These are phyloP conservation scores for Meiosimyza platycephala DNA, from an alignment of 2,888 invertebrate species.

Conservation along the genomic window DNA sequence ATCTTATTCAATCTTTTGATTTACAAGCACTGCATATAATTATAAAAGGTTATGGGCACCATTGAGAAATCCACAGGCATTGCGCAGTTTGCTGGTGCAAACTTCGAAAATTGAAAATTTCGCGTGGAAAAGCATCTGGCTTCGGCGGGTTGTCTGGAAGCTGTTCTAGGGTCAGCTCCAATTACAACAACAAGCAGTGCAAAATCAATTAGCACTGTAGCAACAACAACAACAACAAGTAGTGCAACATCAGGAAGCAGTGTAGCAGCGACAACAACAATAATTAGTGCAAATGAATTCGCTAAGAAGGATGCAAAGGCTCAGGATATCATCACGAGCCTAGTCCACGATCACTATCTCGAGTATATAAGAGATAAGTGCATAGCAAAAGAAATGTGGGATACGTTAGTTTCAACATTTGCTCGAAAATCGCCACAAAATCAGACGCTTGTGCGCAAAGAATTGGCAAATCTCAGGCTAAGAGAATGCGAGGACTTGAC, in stretches of 20 bases:
- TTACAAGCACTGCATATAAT: no score
- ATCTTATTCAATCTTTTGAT: no score
- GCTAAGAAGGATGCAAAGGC: neutral
- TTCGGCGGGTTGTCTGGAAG: conserved; percentile 17
- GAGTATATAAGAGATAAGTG: conserved; percentile 16
- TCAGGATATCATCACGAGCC: neutral
- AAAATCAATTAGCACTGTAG: neutral
- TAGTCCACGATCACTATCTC: conserved; percentile 21
- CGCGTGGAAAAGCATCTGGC: conserved; percentile 17
- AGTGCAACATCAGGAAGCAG: neutral
- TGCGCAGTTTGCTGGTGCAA: neutral
- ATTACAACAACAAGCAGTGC: no score
- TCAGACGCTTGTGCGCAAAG: conserved; percentile 11
- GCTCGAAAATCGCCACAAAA: conserved; percentile 15
- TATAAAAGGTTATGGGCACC: conserved; percentile 15
- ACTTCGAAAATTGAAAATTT: conserved; percentile 21
- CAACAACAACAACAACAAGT: neutral
- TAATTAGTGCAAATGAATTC: neutral
- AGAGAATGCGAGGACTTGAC: neutral
- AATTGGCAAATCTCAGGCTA: conserved; percentile 11
- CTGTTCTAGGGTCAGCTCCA: conserved; percentile 14
- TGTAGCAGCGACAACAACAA: no score
- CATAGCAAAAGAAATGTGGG: neutral
- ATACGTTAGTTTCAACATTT: no score
- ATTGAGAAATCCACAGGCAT: conserved; percentile 11